Base-by-base conservation (phyloP, 1,140 invertebrate species). In the Bradysia coprophila region DNA sequence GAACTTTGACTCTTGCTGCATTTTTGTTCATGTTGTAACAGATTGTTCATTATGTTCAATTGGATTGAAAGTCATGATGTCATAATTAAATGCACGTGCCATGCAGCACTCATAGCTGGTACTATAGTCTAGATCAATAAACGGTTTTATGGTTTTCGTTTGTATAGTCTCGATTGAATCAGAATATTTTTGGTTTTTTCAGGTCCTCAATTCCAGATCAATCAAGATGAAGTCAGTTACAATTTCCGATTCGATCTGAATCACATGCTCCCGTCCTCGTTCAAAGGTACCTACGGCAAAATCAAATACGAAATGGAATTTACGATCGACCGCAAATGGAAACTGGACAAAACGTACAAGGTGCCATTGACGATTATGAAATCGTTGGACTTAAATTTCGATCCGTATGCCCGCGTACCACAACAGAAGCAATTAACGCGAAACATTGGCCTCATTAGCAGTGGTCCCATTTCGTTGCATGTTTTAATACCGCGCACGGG, bases 241-340 rank as follows among this genome's bases (percentile, higher is more conserved):
- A 45, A 49, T 8, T 59, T 59, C n/a, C 43, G 45, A 10, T 50
- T 56, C 18, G 47, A 49, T 4, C 46, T 59, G 18, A 49, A 53
- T 13, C 43, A 46, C 1, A 46, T 49, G 40, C 32, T 59, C 5
- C 57, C 57, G 2, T 58, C 56, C 2, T 56, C 50, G 22, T 59
- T 59, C 19, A 46, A 50, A 28, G 57, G 57, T 21, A 57, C 49
- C 21, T 50, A 59, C 34, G 57, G 57, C 36, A 54, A 50, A 13
- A 59, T 59, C 34, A 59, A 59, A 42, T 59, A 59, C 45, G 58
- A 58, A 46, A 51, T 59, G 47, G 51, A 57, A n/a, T 40, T 59
- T 13, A 48, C 58, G 6, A 55, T 59, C 6, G 56, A 56, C 38
- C 41, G 51, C 2, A 53, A 56, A 6, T 59, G 57, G 57, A 55